Evolutionary conservation across 2,888 invertebrate genomes (phyloP), one percentile per base, ranked within the genome.

Genomic region (Pollenia amentaria): DNA sequence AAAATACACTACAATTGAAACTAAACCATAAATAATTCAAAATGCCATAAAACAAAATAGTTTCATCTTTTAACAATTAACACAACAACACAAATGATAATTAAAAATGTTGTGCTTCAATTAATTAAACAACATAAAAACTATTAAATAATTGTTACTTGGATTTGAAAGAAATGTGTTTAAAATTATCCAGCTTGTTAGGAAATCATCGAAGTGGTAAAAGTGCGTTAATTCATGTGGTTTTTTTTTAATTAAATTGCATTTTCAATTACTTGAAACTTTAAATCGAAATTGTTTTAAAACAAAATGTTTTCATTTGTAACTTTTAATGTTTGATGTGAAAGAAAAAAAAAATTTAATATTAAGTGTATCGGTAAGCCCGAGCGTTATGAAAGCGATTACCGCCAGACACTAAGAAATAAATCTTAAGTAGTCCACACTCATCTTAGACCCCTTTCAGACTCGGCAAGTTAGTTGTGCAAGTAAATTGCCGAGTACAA

Each of bases 201-300:
- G 53, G 42, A 16, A 64, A 51, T 51, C 77, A 77, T 12, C 77
- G 44, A 65, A 53, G 77, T 77, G 77, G 55, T 55, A 46, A 77
- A 44, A 64, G 18, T 51, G 62, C 62, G 18, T 64, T 75, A 29
- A 55, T 69, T 38, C 16, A 29, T 38, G 16, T 51, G 29, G 29
- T 29, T 29, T 69, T 51, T 48, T 18, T 69, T 46, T 16, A 48
- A 48, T 48, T 69, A 48, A 64, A 69, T 38, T 51, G n/a, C 7
- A 29, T 14, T 51, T 38, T 69, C 38, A 12, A 46, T n/a, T 42
- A n/a, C 16, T 51, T n/a, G 7, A 51, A 51, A 51, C 7, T 7
- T 2, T 16, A 29, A 57, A 11, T 21, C 7, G 11, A 55, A 57
- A 57, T 38, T n/a, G 9, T 40, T 60, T 60, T 14, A 55, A 38